Percentiles rank a stretch among this genome's conserved stretches.
These are phyloP conservation scores for Maniola hyperantus DNA, from an alignment of 2,888 invertebrate genomes.

Conservation along the genomic window DNA sequence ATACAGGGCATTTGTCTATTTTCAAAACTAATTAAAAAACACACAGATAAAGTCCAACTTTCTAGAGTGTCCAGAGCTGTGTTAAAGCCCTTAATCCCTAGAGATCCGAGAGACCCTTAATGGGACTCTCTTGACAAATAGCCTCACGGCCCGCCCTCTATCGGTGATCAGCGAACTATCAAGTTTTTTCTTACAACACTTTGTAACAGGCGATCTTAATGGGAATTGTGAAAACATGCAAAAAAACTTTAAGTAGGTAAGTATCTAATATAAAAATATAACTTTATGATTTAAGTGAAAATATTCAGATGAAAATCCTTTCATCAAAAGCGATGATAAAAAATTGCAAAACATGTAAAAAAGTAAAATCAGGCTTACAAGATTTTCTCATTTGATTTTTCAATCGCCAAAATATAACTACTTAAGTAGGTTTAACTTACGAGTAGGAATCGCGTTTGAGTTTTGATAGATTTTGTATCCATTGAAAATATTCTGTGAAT, in stretches of 20 bases:
- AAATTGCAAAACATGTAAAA: too few species aligned
- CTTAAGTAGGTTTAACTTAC: too few species aligned
- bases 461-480: too few species aligned
- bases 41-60: slow-evolving; percentile 33
- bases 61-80: slow-evolving; percentile 49
- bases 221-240: slow-evolving; percentile 13
- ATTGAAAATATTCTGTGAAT: too few species aligned
- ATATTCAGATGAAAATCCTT: too few species aligned
- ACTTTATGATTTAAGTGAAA: not conserved
- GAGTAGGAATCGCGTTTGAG: too few species aligned
- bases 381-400: too few species aligned
- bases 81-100: slow-evolving; percentile 66
- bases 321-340: too few species aligned
- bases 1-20: not conserved
- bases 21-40: slow-evolving; percentile 23
- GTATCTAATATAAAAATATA: not conserved
- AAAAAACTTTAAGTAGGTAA: not conserved
- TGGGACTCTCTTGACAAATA: slow-evolving; percentile 75
- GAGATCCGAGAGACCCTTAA: slow-evolving; percentile 73
- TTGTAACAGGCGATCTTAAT: slow-evolving; percentile 34
- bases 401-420: too few species aligned
- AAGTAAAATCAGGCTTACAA: too few species aligned
- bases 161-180: slow-evolving; percentile 72
- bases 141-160: slow-evolving; percentile 69
- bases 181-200: slow-evolving; percentile 46